Evolutionary conservation across 2,797 vertebrate genomes (phyloP).

Genomic region (Kryptolebias ocellatus): DNA sequence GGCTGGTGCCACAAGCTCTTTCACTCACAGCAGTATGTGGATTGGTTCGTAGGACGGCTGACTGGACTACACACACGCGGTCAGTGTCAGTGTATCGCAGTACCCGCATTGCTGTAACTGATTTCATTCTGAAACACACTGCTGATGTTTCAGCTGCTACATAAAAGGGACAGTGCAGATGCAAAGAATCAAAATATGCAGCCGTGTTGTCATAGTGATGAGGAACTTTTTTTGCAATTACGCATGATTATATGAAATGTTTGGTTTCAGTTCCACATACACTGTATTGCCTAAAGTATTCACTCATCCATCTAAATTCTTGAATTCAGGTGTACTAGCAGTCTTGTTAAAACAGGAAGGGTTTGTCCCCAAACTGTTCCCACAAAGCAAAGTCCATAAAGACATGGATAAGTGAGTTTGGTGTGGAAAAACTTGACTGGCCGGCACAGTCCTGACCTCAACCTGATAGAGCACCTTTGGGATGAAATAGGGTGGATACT

Average conservation of each 20-base stretch:
- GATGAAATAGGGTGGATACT: too few species aligned
- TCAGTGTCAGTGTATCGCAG: conserved; percentile 5
- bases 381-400: too few species aligned
- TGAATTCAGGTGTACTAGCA: not conserved
- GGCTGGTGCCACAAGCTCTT: conserved; percentile 24
- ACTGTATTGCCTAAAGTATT: too few species aligned
- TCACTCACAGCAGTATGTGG: conserved; percentile 36
- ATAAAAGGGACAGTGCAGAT: conserved; percentile 25
- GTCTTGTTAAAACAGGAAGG: too few species aligned
- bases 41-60: conserved; percentile 19
- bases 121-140: conserved; percentile 10
- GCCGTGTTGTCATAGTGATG: conserved; percentile 56
- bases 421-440: too few species aligned
- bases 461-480: too few species aligned
- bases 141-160: conserved; percentile 37
- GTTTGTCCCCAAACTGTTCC: too few species aligned
- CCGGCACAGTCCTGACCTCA: too few species aligned
- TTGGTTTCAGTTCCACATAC: conserved; percentile 11
- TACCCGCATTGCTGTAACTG: conserved; percentile 16
- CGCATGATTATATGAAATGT: conserved; percentile 27
- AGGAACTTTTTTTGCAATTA: conserved; percentile 34
- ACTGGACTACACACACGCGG: conserved; percentile 18
- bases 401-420: too few species aligned
- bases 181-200: conserved; percentile 35
- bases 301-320: not conserved